Base-by-base conservation (phyloP, 2,888 invertebrate genomes). In the Rhopalosiphum nymphaeae region DNA sequence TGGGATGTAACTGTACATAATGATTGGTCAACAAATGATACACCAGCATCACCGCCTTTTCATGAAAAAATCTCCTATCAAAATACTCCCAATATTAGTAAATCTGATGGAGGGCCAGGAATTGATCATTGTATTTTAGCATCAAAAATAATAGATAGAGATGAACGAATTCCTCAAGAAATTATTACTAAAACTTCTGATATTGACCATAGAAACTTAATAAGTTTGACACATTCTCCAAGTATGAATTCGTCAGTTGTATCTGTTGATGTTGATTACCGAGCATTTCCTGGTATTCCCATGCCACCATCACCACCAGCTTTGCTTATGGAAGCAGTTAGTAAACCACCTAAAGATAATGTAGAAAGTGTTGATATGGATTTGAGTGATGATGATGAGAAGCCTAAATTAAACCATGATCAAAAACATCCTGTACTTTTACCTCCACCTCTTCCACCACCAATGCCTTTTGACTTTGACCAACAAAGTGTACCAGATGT, bases 281-380 rank as follows among this genome's bases (percentile, higher is more conserved):
- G 95, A 85, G 61, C 94, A n/a, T 93, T 91, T 67, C 95, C 94
- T 84, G 94, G 93, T 85, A 90, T 78, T 29, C 94, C 92, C 42
- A 94, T 94, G 94, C 94, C 89, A 90, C 93, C 94, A 29, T 91
- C 91, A 26, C 94, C 92, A 44, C 94, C 93, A 53, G 25, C 86
- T 85, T n/a, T 94, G 53, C 89, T 94, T 90, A 89, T 94, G 57
- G 91, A 67, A 56, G 94, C 90, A 10, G 78, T 90, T 5, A 91
- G n/a, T 25, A 94, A 91, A 91, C 92, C 94, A 42, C 94, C 92
- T 7, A 94, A 94, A 44, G 98, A 98, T 95, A 98, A 97, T 95
- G 97, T 97, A 9, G 97, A 98, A 95, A 97, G 97, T 95, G 97
- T 98, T 94, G 98, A 98, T 95, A 98, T 98, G 98, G 98, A 98